Conservation (phyloP, 2,888 invertebrate genomes). For the Temnothorax ravouxi region DNA sequence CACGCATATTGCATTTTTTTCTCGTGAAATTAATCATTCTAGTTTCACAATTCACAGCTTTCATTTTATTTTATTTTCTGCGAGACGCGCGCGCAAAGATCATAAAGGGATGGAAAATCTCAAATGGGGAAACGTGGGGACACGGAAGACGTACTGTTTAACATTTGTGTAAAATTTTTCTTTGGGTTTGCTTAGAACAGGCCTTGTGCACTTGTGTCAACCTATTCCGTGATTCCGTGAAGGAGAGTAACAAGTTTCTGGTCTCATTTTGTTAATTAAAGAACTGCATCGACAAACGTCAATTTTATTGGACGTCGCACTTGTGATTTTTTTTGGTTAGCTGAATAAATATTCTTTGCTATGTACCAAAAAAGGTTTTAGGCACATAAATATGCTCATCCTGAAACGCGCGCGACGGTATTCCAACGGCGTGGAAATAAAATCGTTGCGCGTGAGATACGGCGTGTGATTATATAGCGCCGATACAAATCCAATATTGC, state of each 20-base stretch:
- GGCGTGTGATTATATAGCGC: constrained; percentile 9
- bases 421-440: constrained; percentile 18
- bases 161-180: background rate
- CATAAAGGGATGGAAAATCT: background rate
- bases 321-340: constrained; percentile 6
- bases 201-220: background rate
- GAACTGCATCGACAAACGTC: background rate
- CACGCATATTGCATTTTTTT: constrained; percentile 23
- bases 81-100: background rate
- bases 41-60: constrained; percentile 18
- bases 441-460: constrained; percentile 8
- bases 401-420: background rate
- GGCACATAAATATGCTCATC: too few species aligned
- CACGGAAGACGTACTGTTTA: constrained; percentile 15
- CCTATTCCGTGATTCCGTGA: background rate
- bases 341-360: background rate
- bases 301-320: background rate
- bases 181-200: background rate
- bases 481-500: constrained; percentile 39
- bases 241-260: background rate
- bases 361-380: background rate
- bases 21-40: constrained; percentile 34
- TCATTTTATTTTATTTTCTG: background rate
- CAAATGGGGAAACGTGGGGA: background rate
- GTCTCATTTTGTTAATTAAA: constrained; percentile 13